Percentiles rank a stretch among this genome's conserved stretches.
Conservation (phyloP, 1,140 invertebrate species). For the Trichoplusia ni region DNA sequence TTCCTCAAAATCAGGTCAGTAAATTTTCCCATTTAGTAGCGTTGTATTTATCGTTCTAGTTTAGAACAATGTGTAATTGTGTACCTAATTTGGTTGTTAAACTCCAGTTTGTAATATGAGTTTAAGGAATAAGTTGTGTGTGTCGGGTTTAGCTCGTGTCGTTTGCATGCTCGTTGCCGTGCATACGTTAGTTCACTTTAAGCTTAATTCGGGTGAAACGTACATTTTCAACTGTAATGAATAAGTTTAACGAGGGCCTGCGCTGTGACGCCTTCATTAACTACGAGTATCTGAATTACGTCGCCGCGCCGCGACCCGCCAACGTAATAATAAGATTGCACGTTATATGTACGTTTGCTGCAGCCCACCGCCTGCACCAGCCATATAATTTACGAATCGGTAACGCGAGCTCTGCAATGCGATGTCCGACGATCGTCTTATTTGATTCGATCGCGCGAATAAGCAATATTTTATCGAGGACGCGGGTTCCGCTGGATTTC, state of each 20-base stretch:
- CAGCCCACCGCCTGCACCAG: background rate
- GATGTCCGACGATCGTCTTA: conserved; percentile 20
- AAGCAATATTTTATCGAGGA: conserved; percentile 14
- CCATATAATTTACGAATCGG: conserved; percentile 6
- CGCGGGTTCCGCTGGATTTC: background rate
- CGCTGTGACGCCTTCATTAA: conserved; percentile 29
- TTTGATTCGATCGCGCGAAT: conserved; percentile 15
- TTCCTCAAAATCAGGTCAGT: too few relatives aligned
- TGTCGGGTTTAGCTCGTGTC: conserved; percentile 1
- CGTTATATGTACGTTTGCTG: background rate
- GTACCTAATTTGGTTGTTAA: too few relatives aligned
- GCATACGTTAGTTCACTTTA: conserved; percentile 6
- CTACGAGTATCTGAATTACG: conserved; percentile 29
- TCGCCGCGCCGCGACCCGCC: conserved; percentile 5
- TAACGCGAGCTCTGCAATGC: background rate
- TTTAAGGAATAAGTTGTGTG: conserved; percentile 14
- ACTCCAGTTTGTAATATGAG: background rate
- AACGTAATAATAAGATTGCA: conserved; percentile 21
- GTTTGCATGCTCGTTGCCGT: background rate
- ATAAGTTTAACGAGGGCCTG: conserved; percentile 15
- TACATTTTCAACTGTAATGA: conserved; percentile 21
- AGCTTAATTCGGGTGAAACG: conserved; percentile 20
- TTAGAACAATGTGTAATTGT: too few relatives aligned
- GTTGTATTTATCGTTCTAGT: too few relatives aligned
- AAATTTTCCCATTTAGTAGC: too few relatives aligned